Evolutionary conservation across 2,113 vertebrate species (phyloP), one percentile per base, ranked within the genome.

Genomic region (Falco punctatus): DNA sequence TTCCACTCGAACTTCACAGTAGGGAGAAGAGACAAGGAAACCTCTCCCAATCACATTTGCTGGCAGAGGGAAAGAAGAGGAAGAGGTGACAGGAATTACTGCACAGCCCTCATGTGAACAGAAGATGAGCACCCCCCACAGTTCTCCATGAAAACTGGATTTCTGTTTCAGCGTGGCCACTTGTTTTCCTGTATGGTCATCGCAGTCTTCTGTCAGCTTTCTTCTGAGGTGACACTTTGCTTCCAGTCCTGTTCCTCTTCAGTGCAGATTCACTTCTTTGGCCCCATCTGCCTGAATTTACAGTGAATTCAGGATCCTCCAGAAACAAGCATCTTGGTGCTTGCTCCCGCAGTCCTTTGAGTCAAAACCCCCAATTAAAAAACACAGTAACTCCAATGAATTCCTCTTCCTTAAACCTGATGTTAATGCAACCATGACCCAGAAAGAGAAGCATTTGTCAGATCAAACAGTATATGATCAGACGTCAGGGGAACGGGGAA

Each of bases 371-470:
- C 44, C 1, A 0, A 65, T n/a, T 38, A 81, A 75, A 86, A 72
- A 12, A 0, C 38, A 77, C 33, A 75, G 3, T 12, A 90, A 66
- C 16, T 55, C 62, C 10, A 3, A 71, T 23, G 3, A 88, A 66
- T 78, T 90, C 30, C 22, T 78, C 54, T 78, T 86, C 55, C 38
- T 61, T 74, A 81, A 88, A 93, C 32, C 27, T 1, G 1, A 4
- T 57, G 27, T 40, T 46, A 74, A 57, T 1, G 1, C 35, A 88
- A 57, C 44, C 7, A 10, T 6, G 24, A 49, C 32, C 9, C 72
- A 75, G 61, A 92, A 86, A 84, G 35, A 75, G 61, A 77, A 92
- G 64, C 49, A 57, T 75, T 87, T 75, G 35, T 62, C 66, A 70
- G 81, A 61, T 79, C 44, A 71, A 74, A 44, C 10, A 64, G 17